Evolutionary conservation across 2,888 invertebrate species (phyloP).

Genomic region (Nipponacmea schrenckii): DNA sequence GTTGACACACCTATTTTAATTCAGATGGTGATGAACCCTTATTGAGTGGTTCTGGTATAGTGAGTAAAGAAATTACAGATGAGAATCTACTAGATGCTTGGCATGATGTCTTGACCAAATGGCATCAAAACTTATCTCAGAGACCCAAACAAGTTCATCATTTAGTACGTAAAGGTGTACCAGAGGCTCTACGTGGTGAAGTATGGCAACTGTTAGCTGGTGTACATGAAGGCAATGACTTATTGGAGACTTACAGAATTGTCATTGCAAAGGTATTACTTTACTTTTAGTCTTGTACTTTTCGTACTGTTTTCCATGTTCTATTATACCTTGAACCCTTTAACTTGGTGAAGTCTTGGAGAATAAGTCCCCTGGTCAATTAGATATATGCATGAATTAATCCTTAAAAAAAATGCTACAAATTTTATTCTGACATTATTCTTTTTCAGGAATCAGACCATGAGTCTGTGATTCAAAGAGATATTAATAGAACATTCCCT

Average conservation of each 20-base stretch:
- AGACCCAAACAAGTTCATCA: constrained; percentile 76
- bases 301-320: too few relatives aligned
- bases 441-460: constrained; percentile 85
- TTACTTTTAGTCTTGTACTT: neutral
- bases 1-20: neutral
- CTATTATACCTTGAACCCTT: too few relatives aligned
- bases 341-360: too few relatives aligned
- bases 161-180: constrained; percentile 78
- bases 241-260: constrained; percentile 91
- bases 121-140: constrained; percentile 66
- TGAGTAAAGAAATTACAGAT: constrained; percentile 94
- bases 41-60: constrained; percentile 96
- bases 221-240: constrained; percentile 75
- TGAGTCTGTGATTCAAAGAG: constrained; percentile 94
- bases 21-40: constrained; percentile 81
- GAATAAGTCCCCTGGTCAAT: too few relatives aligned
- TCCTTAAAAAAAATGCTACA: too few relatives aligned
- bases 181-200: constrained; percentile 94
- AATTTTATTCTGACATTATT: too few relatives aligned
- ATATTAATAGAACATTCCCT: constrained; percentile 97
- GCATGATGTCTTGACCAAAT: constrained; percentile 79
- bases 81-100: constrained; percentile 88
- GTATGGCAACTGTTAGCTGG: constrained; percentile 97
- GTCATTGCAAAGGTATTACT: constrained; percentile 85
- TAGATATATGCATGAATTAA: too few relatives aligned